Conservation (phyloP, 2,113 vertebrate species). For the Dermatemys mawii region DNA sequence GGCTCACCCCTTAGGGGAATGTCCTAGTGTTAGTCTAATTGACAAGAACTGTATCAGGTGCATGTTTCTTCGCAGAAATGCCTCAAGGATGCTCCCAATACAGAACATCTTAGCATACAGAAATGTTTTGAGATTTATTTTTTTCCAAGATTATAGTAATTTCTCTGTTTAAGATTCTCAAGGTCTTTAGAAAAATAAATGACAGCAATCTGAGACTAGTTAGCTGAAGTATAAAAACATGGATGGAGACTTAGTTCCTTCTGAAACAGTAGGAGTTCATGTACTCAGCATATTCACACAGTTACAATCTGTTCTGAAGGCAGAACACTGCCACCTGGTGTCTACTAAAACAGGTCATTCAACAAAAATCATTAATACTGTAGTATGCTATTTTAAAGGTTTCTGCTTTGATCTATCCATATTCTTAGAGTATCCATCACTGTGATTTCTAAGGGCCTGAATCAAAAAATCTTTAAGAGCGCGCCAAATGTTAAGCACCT, state of each 20-base stretch:
- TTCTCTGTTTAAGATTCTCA: conserved; percentile 23
- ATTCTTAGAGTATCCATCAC: background rate
- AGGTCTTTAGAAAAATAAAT: conserved; percentile 19
- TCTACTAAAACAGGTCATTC: background rate
- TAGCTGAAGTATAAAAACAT: conserved; percentile 4
- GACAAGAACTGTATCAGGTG: background rate
- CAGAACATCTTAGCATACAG: background rate
- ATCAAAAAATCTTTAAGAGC: background rate
- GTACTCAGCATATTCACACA: background rate
- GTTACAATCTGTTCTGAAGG: conserved; percentile 25
- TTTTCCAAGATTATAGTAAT: conserved; percentile 20
- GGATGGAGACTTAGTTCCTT: conserved; percentile 16
- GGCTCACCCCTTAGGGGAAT: background rate
- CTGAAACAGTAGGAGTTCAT: background rate
- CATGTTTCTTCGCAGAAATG: conserved; percentile 14
- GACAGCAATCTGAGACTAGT: background rate
- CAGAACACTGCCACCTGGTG: conserved; percentile 75
- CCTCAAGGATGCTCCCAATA: background rate
- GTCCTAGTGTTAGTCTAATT: background rate
- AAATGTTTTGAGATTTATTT: background rate
- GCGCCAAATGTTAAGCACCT: background rate
- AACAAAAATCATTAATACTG: background rate
- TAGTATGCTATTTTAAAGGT: fast-evolving
- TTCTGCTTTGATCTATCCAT: fast-evolving
- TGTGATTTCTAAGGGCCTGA: background rate